Evolutionary conservation across 2,113 vertebrate species (phyloP).

Genomic region (Gorsachius goisagi): DNA sequence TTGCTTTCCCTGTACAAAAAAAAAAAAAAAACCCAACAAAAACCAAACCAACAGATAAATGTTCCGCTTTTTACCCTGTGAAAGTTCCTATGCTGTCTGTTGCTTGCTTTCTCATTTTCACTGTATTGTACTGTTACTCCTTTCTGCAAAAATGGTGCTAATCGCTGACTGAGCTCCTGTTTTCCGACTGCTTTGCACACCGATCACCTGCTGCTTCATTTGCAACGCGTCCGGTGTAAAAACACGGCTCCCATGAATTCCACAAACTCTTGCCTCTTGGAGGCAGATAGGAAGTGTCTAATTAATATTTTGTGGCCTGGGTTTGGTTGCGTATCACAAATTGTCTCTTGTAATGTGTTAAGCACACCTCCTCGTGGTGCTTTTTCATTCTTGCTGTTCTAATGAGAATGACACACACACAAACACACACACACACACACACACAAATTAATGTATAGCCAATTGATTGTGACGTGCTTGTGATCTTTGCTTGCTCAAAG

Average conservation of each 20-base stretch:
- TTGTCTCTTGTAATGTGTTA: slow-evolving; percentile 74
- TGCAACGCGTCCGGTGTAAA: not conserved
- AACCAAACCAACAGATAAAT: not conserved
- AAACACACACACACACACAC: not conserved
- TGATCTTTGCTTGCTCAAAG: slow-evolving; percentile 93
- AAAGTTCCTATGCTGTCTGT: slow-evolving; percentile 23
- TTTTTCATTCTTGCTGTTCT: slow-evolving; percentile 80
- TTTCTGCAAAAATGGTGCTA: slow-evolving; percentile 53
- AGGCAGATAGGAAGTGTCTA: slow-evolving; percentile 74
- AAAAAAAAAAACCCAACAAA: not conserved
- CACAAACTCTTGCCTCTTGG: slow-evolving; percentile 40
- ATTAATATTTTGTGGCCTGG: slow-evolving; percentile 89
- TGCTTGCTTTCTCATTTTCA: slow-evolving; percentile 18
- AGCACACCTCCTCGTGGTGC: slow-evolving; percentile 80
- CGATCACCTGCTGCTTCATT: slow-evolving; percentile 28
- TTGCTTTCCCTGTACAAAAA: slow-evolving; percentile 20
- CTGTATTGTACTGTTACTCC: slow-evolving; percentile 20
- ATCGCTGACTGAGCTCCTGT: slow-evolving; percentile 12
- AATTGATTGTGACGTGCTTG: slow-evolving; percentile 92
- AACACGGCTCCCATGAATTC: not conserved
- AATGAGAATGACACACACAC: slow-evolving; percentile 68
- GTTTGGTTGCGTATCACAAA: slow-evolving; percentile 76
- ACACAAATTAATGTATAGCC: slow-evolving; percentile 80
- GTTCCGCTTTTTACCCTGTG: slow-evolving; percentile 17
- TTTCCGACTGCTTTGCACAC: slow-evolving; percentile 47